Evolutionary conservation across 2,797 vertebrate genomes (phyloP).

Genomic region (Oryzias sinensis): DNA sequence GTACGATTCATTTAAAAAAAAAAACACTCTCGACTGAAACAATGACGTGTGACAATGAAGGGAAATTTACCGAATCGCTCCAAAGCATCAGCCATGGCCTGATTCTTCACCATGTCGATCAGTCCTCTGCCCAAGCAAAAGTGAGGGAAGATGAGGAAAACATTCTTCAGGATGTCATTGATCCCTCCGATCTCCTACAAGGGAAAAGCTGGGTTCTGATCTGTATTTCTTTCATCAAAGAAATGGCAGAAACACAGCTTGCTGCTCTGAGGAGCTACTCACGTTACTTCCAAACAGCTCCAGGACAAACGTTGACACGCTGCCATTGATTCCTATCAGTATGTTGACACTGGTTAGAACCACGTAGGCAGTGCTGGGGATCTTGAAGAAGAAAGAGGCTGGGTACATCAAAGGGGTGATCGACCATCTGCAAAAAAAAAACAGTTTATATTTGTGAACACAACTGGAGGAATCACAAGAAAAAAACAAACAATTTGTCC

Average conservation of each 20-base stretch:
- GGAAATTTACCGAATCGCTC: conserved; percentile 88
- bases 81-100: conserved; percentile 96
- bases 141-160: conserved; percentile 96
- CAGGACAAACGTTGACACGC: conserved; percentile 94
- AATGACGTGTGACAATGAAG: neutral
- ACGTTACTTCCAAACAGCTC: conserved; percentile 95
- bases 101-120: conserved; percentile 99
- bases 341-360: conserved; percentile 97
- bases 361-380: conserved; percentile 96
- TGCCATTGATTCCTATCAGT: conserved; percentile 97
- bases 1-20: conserved; percentile 1
- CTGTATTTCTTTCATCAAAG: neutral
- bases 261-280: conserved; percentile 40
- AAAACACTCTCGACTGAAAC: neutral
- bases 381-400: conserved; percentile 97
- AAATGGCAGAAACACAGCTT: neutral
- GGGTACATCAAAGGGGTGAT: conserved; percentile 99
- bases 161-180: conserved; percentile 94
- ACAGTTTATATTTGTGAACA: conserved; percentile 9
- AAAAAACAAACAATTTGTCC: neutral
- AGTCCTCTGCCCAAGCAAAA: conserved; percentile 94
- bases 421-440: conserved; percentile 85
- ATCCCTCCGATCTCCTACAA: conserved; percentile 89
- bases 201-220: too few species aligned
- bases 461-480: neutral